Base-by-base conservation (phyloP, 2,797 vertebrate genomes). In the Malacoctenus gilli region DNA sequence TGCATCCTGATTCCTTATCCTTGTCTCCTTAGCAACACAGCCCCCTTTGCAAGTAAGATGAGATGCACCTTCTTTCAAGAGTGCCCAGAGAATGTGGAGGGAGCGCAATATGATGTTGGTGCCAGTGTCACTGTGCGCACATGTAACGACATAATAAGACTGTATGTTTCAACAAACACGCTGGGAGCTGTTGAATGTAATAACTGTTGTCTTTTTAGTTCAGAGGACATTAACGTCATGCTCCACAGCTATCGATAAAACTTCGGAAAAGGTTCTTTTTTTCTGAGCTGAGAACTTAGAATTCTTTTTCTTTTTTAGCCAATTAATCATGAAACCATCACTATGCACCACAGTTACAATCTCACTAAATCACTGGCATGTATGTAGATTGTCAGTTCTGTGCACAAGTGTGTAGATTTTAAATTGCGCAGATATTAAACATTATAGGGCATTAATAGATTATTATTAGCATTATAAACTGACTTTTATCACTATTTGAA, bases 1-100 rank as follows among this genome's bases (percentile, higher is more conserved):
- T 61, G 68, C 70, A 36, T 44, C 40, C 68, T 16, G 38, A 69
- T 76, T 79, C 76, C 72, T 66, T 65, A 41, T 67, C 70, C 59
- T 32, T 30, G 85, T 91, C 87, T 83, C 88, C 86, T 56, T 89
- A 84, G 88, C 86, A 91, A 90, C 89, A 68, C 59, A 53, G 49
- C 48, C 72, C 68, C 32, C 46, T 77, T 72, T 84, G 80, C 81
- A 86, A 82, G 69, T 71, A 51, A 79, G 64, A 87, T 84, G 74
- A 86, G 77, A 70, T 58, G 54, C 53, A 71, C 63, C 69, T 80
- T 64, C 46, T 70, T 13, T 67, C 44, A 42, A 70, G 59, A 69
- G 68, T 62, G 57, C 63, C 9, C 5, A 9, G 40, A 30, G 39
- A n/a, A n/a, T n/a, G n/a, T n/a, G n/a, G n/a, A 60, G 34, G 32